Base-by-base conservation (phyloP, 2,888 invertebrate species). In the Leptothorax acervorum region DNA sequence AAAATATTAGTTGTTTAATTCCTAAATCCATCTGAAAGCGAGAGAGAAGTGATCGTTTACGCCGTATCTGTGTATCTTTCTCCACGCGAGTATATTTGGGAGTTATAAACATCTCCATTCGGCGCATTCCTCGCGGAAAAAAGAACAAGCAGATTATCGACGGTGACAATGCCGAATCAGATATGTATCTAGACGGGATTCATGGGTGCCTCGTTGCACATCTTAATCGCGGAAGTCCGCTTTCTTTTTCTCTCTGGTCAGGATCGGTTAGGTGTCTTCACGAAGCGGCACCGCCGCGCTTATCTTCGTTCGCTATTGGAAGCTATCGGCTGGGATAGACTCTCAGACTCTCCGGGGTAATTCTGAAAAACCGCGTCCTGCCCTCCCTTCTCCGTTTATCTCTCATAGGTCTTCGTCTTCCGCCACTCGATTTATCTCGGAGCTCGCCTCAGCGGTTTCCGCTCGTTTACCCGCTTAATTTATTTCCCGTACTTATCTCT, bases 141-240 rank as follows among this genome's bases (percentile, higher is more conserved):
- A 71, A 82, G 66, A 68, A 66, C 45, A 48, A 65, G 66, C 31
- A 86, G 86, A 90, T 89, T 90, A 89, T 89, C 87, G 86, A 70
- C 68, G 75, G 63, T 82, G 90, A 88, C 88, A 88, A 87, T 86
- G 57, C 75, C 78, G 57, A 78, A 28, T 86, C 84, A 89, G 91
- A 91, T 91, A 90, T 89, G 88, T 87, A 91, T 91, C 90, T 82
- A 75, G 28, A 55, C 62, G 66, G 68, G 85, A 91, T 91, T 90
- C 90, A 90, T 76, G 89, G 73, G 79, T 74, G 55, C 48, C 81
- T 70, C 74, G 57, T 79, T 62, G 85, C 89, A 88, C 82, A 86
- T 91, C 90, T 91, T 87, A 88, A 91, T 91, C 90, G 86, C 88
- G 85, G 82, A 87, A 89, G 88, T 31, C n/a, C 18, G 53, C 23